Conservation (phyloP, 2,888 invertebrate species). For the Tenthredo notha region DNA sequence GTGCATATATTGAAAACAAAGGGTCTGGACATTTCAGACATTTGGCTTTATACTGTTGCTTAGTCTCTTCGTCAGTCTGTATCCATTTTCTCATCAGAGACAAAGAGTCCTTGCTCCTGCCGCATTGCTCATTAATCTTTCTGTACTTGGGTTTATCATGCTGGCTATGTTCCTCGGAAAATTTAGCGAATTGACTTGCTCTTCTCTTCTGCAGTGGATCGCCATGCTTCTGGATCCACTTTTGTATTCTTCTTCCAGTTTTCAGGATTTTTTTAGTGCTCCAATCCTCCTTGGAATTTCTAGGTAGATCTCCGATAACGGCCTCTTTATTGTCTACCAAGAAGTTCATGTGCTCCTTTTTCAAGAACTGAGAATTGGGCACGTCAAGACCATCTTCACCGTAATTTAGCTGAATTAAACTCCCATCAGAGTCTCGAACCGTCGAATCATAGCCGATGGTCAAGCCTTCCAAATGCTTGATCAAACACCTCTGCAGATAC, state of each 20-base stretch:
- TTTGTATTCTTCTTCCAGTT: constrained; percentile 81
- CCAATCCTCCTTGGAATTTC: constrained; percentile 81
- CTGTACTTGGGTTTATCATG: constrained; percentile 62
- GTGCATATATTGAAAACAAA: constrained; percentile 84
- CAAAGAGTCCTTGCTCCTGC: constrained; percentile 82
- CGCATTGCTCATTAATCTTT: constrained; percentile 78
- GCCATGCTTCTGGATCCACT: constrained; percentile 83
- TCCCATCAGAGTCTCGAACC: constrained; percentile 94
- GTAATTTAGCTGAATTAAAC: constrained; percentile 93
- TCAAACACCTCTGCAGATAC: constrained; percentile 97
- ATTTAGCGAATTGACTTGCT: constrained; percentile 82
- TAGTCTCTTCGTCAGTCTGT: constrained; percentile 82
- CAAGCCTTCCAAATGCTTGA: constrained; percentile 99
- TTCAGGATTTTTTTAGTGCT: constrained; percentile 80
- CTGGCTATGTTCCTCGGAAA: constrained; percentile 80
- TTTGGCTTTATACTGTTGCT: constrained; percentile 80
- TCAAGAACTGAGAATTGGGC: constrained; percentile 91
- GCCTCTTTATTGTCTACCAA: constrained; percentile 89
- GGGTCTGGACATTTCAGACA: constrained; percentile 86
- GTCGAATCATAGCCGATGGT: constrained; percentile 95
- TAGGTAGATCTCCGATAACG: constrained; percentile 82
- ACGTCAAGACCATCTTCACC: constrained; percentile 98
- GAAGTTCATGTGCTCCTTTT: constrained; percentile 87
- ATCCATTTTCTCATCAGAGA: constrained; percentile 86
- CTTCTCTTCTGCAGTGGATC: constrained; percentile 78